Base-by-base conservation (phyloP, 1,140 invertebrate species). In the Euura saliciscinereae region DNA sequence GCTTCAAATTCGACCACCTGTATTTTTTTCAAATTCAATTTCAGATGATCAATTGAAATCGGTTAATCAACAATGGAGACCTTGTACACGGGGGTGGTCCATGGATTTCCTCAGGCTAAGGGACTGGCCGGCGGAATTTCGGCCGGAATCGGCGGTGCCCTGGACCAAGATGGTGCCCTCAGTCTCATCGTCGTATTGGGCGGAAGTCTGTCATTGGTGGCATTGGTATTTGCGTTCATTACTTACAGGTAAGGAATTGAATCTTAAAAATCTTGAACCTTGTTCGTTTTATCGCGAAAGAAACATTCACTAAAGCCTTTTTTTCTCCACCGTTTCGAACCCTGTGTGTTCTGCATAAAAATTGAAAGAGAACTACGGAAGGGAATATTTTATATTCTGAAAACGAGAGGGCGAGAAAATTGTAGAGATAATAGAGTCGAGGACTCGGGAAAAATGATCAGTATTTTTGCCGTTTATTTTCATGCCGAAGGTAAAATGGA, bases 161-260 rank as follows among this genome's bases (percentile, higher is more conserved):
- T 88, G 71, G 87, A 88, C 74, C 87, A 91, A 78, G 90, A 91
- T 76, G 89, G 90, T 66, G 85, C 91, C 46, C 80, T 92, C n/a
- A 91, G 90, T 4, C 82, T 93, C n/a, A 84, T 92, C 72, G 91
- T 91, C 44, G 91, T 93, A 2, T 85, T 93, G 1, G 91, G 91
- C 6, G 92, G 91, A 76, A 92, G 91, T 79, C 84, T 92, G n/a
- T 92, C 91, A 28, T 85, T 93, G 65, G 91, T 93, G 3, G 91
- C 91, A 13, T 86, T 93, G 42, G 91, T 92, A 66, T 92, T 93
- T 79, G 91, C 91, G 70, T 93, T 93, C 83, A 93, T 93, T 78
- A 93, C 91, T 2, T 93, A 92, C 85, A 93, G 91, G 91, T 92
- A 84, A 89, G 88, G 78, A 59, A 59, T 59, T n/a, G 51, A 28